Conservation (phyloP, 2,888 invertebrate genomes). For the Copidosoma aretas region DNA sequence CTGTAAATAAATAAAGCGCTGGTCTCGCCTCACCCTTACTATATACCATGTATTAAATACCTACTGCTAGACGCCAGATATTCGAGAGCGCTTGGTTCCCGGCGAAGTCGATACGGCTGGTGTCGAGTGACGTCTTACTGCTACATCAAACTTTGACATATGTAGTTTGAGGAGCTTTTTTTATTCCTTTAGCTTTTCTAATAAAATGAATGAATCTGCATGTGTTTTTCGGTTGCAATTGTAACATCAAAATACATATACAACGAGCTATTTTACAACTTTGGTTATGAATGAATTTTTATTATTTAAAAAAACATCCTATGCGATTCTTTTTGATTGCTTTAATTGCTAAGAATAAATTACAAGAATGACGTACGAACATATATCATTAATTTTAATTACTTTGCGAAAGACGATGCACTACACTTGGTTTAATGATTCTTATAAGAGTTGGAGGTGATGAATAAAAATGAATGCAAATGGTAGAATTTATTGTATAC, state of each 20-base stretch:
- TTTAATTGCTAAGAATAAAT: background rate
- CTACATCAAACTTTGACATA: background rate
- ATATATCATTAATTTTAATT: constrained; percentile 1
- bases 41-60: background rate
- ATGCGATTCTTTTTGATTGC: background rate
- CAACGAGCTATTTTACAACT: too few relatives aligned
- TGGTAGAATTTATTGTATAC: too few relatives aligned
- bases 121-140: constrained; percentile 10
- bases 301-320: background rate
- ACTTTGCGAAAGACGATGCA: background rate
- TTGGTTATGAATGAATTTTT: background rate
- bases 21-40: background rate
- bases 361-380: background rate
- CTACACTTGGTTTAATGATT: too few relatives aligned
- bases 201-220: too few relatives aligned
- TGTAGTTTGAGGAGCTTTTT: background rate
- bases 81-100: constrained; percentile 13
- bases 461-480: too few relatives aligned
- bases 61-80: constrained; percentile 3
- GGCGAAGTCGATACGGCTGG: constrained; percentile 14
- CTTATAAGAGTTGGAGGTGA: too few relatives aligned
- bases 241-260: too few relatives aligned
- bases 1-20: constrained; percentile 28
- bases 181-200: too few relatives aligned
- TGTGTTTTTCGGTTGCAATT: too few relatives aligned